phyloP scores from a whole-genome alignment of 2,888 invertebrate species.

The Drosophila multiciliata region DNA sequence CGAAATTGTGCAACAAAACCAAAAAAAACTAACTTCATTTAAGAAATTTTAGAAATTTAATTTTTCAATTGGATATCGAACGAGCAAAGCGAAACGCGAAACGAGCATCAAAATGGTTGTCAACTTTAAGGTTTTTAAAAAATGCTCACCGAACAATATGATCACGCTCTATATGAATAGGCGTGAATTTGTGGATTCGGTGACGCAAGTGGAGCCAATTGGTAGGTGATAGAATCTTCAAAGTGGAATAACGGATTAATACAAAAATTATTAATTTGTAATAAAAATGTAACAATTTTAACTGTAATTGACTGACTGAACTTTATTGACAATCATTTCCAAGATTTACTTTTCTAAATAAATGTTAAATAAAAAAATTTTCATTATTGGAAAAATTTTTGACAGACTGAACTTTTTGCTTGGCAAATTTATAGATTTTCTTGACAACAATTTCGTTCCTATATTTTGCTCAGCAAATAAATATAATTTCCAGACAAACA shows the following conservation, averaged over 20 bases:
- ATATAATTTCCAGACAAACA: neutral
- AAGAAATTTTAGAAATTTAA: slow-evolving; percentile 1
- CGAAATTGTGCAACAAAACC: slow-evolving; percentile 15
- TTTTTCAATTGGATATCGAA: slow-evolving; percentile 1
- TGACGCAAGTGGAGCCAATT: slow-evolving; percentile 93
- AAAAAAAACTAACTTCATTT: slow-evolving; percentile 4
- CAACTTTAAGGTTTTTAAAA: slow-evolving; percentile 96
- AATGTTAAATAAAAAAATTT: too few species aligned
- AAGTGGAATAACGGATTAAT: neutral
- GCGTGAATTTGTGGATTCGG: slow-evolving; percentile 94
- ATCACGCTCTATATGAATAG: slow-evolving; percentile 93
- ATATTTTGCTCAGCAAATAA: neutral
- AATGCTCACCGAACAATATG: slow-evolving; percentile 94
- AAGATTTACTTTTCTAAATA: too few species aligned
- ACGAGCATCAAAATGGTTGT: slow-evolving; percentile 89
- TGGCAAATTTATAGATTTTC: too few species aligned
- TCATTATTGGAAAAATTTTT: too few species aligned
- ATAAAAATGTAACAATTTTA: neutral
- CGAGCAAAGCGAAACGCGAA: neutral
- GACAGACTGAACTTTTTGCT: too few species aligned
- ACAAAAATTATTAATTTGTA: neutral
- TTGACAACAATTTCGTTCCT: too few species aligned
- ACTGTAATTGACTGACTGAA: neutral
- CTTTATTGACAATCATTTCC: neutral
- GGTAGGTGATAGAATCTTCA: slow-evolving; percentile 86